Conservation (phyloP, 2,888 invertebrate species). For the Coronaproctus castanopsis region DNA sequence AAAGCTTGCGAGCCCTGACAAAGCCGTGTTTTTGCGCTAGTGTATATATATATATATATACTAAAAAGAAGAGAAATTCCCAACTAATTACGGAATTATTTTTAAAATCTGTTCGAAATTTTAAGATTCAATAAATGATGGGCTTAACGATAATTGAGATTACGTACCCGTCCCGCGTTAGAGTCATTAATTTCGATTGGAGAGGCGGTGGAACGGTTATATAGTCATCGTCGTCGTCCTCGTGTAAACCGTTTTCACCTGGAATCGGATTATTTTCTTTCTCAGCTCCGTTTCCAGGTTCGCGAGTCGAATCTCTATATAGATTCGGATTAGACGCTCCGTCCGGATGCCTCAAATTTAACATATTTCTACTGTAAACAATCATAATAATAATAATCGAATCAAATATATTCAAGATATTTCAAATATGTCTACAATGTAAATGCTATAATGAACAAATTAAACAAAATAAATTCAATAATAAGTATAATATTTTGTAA, state of each 20-base stretch:
- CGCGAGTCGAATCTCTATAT: conserved; percentile 8
- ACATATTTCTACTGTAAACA: conserved; percentile 14
- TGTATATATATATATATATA: no score
- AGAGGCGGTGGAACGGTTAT: conserved; percentile 20
- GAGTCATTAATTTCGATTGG: conserved; percentile 18
- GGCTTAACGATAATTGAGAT: background rate
- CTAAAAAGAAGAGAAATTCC: background rate
- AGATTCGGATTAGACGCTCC: conserved; percentile 78
- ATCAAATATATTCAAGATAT: no score
- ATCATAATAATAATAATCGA: no score
- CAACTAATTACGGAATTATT: background rate
- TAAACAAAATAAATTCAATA: no score
- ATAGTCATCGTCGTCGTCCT: conserved; percentile 20
- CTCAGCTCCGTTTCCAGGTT: conserved; percentile 18
- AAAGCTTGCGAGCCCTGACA: no score
- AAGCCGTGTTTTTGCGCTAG: no score
- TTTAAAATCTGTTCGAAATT: background rate
- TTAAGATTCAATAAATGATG: background rate
- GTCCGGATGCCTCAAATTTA: conserved; percentile 61
- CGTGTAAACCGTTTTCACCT: conserved; percentile 8
- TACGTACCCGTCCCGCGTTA: conserved; percentile 18
- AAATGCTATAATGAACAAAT: no score
- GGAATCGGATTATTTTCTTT: conserved; percentile 9
- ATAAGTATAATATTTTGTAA: no score
- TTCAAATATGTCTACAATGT: no score